A percentile compares a stretch with the other conserved stretches of the same genome.
Evolutionary conservation across 1,140 invertebrate species (phyloP).

Genomic region (Dinothrombium tinctorium): DNA sequence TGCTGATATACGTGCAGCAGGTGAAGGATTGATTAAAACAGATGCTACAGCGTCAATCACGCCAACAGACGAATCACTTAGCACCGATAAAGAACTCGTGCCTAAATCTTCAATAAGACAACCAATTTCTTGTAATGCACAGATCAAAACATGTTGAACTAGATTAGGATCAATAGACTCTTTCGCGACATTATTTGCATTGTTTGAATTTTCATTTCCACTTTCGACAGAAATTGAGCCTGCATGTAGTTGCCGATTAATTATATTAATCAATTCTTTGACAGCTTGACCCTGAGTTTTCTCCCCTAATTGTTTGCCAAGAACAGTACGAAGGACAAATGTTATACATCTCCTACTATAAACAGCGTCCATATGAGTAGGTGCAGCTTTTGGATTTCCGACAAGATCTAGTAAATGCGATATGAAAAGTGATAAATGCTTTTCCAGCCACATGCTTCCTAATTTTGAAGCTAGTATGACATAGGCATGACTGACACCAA

Average conservation of each 20-base stretch:
- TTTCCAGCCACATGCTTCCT: conserved; percentile 78
- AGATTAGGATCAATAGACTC: conserved; percentile 22
- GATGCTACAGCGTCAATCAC: conserved; percentile 40
- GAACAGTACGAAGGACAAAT: conserved; percentile 69
- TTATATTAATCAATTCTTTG: conserved; percentile 73
- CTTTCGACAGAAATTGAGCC: conserved; percentile 21
- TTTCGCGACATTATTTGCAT: neutral
- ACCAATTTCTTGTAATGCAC: conserved; percentile 59
- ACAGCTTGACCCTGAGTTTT: conserved; percentile 78
- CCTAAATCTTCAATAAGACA: conserved; percentile 52
- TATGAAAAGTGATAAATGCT: conserved; percentile 59
- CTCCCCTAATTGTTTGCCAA: conserved; percentile 82
- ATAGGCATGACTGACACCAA: conserved; percentile 82
- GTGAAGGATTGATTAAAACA: conserved; percentile 73
- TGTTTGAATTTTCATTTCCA: conserved; percentile 1
- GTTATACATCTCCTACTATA: conserved; percentile 91
- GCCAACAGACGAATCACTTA: conserved; percentile 51
- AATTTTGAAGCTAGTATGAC: conserved; percentile 75
- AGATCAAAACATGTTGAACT: conserved; percentile 77
- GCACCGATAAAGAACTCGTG: conserved; percentile 64
- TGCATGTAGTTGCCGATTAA: conserved; percentile 74
- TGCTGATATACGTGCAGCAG: conserved; percentile 65
- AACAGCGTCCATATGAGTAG: conserved; percentile 86
- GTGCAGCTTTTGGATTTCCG: conserved; percentile 63
- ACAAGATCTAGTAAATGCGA: conserved; percentile 75